Base-by-base conservation (phyloP, 2,797 vertebrate species). In the Sebastes trivittatus region DNA sequence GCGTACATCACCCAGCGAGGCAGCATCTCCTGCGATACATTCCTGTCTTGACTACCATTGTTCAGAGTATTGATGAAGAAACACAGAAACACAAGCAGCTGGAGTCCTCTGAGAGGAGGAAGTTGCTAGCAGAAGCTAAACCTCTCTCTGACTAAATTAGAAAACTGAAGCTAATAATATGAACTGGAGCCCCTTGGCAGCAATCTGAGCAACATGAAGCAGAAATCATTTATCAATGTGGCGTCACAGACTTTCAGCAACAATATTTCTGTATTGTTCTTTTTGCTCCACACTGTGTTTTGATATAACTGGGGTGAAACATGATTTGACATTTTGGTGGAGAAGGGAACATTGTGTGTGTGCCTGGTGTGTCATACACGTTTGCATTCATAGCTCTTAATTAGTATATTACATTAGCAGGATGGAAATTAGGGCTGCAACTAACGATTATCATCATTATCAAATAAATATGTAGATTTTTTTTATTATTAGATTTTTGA, bases 1-100 rank as follows among this genome's bases (percentile, higher is more conserved):
- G 72, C 76, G 63, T 66, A 64, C 79, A 82, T 80, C 72, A 52
- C 58, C 78, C 75, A 76, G 84, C n/a, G 54, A 80, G 52, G 82
- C 77, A 71, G 69, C 73, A 32, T 73, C 80, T 75, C 75, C 77
- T 56, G 75, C 70, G 70, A 42, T 62, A 74, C 23, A 52, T 62
- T 60, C 61, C 67, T 11, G 20, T 78, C 72, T 80, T 77, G 61
- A 82, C 69, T n/a, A 4, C 52, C 49, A 62, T 60, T 78, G 71
- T 75, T 67, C 38, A 23, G 61, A 63, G 46, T 67, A 27, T 42
- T 54, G 75, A 86, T 56, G 77, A 75, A 62, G 75, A 18, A 66
- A 38, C 23, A 42, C 56, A 80, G 13, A 77, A 75, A 76, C 71
- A 71, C n/a, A 32, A 62, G 56, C 55, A 69, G 78, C 62, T 25